phyloP scores from a whole-genome alignment of 2,888 invertebrate species.

The Neocrepidodera transversa region DNA sequence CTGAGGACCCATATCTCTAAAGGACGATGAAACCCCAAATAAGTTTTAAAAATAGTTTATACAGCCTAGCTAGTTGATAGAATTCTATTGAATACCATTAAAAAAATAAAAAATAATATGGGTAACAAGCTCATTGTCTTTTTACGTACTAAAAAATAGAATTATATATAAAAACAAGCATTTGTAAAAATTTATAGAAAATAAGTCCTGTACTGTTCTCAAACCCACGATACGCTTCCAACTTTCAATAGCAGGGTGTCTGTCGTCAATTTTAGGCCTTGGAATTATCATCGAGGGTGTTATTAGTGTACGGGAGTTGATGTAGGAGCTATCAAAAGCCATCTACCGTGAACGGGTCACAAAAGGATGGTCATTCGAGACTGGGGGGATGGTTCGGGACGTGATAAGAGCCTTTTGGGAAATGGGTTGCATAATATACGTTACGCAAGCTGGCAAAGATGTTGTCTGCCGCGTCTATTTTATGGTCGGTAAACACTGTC shows the following conservation, averaged over 20 bases:
- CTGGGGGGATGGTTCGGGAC: conserved; percentile 4
- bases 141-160: no score
- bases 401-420: conserved; percentile 27
- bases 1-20: no score
- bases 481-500: neutral
- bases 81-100: no score
- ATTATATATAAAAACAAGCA: no score
- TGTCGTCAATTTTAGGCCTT: conserved; percentile 21
- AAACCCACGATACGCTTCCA: neutral
- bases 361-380: conserved; percentile 20
- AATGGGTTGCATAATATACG: conserved; percentile 3
- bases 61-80: no score
- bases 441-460: conserved; percentile 9
- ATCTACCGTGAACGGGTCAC: conserved; percentile 16
- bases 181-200: no score
- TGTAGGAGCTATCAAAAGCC: conserved; percentile 23
- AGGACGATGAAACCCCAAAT: no score
- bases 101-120: no score
- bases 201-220: neutral
- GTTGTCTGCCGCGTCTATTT: conserved; percentile 12
- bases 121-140: no score
- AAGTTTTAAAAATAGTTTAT: no score
- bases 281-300: conserved; percentile 23
- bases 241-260: conserved; percentile 14
- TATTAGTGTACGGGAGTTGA: conserved; percentile 25